Evolutionary conservation across 2,113 vertebrate species (phyloP), one percentile per base, ranked within the genome.

Genomic region (Dryoscopus gambensis): DNA sequence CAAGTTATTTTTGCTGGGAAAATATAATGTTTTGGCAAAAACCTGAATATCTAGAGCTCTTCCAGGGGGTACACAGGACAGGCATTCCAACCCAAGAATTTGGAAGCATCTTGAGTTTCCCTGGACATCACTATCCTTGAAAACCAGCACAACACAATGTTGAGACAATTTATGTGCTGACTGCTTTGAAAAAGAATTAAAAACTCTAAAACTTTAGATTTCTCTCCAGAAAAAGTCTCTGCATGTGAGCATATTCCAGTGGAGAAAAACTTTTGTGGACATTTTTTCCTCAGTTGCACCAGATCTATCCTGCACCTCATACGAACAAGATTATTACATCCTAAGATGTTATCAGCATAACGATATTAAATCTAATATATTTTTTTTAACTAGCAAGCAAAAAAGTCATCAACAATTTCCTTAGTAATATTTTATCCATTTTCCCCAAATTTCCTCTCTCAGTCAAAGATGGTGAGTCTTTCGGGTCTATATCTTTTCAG

Each of bases 371-470:
- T 79, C 40, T 89, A 74, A 75, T 81, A 40, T 25, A 13, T 20
- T 70, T 80, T 80, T 86, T 89, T 50, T 19, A 93, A 78, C 39
- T 73, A 88, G 46, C 37, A 92, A 88, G 57, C 62, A 93, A 90
- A 83, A 80, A 80, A 85, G 40, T 83, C 18, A 88, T 65, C 70
- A 92, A 62, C 50, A 87, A 88, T 88, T 94, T 94, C 79, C 78
- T 82, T 30, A 64, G 57, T 57, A 91, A 90, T 91, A 94, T 83
- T 95, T 97, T 83, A 93, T 85, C 81, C 33, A 73, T 42, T 87
- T 82, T 69, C n/a, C 5, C 10, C 52, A 89, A 81, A 92, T 92
- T 95, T 95, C 76, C 37, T 92, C 55, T 75, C 28, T 37, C 27
- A 56, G 37, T 62, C 37, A 64, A 93, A 73, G 28, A 65, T 39